Evolutionary conservation across 1,140 invertebrate genomes (phyloP).

Genomic region (Drosophila azteca): DNA sequence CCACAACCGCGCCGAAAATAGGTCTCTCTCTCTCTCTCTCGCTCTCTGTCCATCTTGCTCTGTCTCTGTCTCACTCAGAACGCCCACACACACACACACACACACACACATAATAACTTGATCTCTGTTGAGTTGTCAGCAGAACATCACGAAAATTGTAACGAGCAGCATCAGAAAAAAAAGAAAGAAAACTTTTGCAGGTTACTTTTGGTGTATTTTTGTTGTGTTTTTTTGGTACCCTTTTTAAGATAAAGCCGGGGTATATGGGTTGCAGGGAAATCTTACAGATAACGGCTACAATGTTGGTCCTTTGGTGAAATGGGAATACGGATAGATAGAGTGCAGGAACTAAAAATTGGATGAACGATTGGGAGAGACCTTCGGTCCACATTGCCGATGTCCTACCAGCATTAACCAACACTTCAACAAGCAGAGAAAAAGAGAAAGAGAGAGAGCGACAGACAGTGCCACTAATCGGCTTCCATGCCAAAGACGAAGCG

Average conservation of each 20-base stretch:
- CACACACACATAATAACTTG: slow-evolving; percentile 71
- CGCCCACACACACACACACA: slow-evolving; percentile 43
- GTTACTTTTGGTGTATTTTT: slow-evolving; percentile 17
- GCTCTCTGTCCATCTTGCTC: slow-evolving; percentile 12
- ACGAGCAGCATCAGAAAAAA: slow-evolving; percentile 62
- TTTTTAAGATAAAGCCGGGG: not conserved
- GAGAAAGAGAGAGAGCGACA: too few relatives aligned
- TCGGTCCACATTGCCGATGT: too few relatives aligned
- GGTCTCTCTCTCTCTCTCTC: slow-evolving; percentile 31
- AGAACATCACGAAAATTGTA: slow-evolving; percentile 80
- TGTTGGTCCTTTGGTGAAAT: too few relatives aligned
- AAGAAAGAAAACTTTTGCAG: too few relatives aligned
- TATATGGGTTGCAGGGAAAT: not conserved
- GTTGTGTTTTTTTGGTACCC: slow-evolving; percentile 21
- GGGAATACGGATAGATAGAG: too few relatives aligned
- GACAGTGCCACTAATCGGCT: too few relatives aligned
- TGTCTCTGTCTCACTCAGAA: slow-evolving; percentile 4
- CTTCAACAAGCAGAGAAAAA: too few relatives aligned
- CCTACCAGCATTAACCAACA: too few relatives aligned
- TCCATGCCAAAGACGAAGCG: too few relatives aligned
- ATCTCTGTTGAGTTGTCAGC: slow-evolving; percentile 82
- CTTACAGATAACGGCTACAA: too few relatives aligned
- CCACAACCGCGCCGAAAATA: slow-evolving; percentile 67
- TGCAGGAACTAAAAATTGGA: too few relatives aligned
- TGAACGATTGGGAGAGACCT: too few relatives aligned